Evolutionary conservation across 1,140 invertebrate genomes (phyloP).

Genomic region (Heliconius congener): DNA sequence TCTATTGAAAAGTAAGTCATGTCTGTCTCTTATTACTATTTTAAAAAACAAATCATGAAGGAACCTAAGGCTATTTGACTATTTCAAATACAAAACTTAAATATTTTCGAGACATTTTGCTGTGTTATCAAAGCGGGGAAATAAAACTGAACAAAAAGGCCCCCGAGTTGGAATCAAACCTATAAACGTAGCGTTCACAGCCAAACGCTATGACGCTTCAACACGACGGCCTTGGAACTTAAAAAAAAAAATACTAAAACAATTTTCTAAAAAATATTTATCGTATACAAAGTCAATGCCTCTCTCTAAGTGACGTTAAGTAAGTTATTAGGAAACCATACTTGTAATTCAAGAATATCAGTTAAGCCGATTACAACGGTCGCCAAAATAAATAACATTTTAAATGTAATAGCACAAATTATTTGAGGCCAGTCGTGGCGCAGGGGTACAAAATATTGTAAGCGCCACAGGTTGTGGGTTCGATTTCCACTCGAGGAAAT

Average conservation of each 20-base stretch:
- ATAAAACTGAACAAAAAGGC: neutral
- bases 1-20: too few species aligned
- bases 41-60: too few species aligned
- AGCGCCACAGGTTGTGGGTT: too few species aligned
- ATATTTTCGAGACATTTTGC: too few species aligned
- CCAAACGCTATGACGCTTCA: neutral
- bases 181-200: neutral
- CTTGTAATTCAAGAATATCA: neutral
- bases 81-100: too few species aligned
- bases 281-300: neutral
- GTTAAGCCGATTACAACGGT: neutral
- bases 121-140: too few species aligned
- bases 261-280: neutral
- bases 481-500: too few species aligned
- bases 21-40: too few species aligned
- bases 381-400: conserved; percentile 3
- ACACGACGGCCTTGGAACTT: too few species aligned
- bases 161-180: neutral
- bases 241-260: neutral
- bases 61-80: too few species aligned
- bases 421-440: neutral
- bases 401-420: neutral
- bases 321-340: conserved; percentile 1
- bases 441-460: too few species aligned
- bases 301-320: neutral